These are phyloP conservation scores for Pseudachorutes palmiensis DNA, from an alignment of 1,140 invertebrate species.

Conservation along the genomic window DNA sequence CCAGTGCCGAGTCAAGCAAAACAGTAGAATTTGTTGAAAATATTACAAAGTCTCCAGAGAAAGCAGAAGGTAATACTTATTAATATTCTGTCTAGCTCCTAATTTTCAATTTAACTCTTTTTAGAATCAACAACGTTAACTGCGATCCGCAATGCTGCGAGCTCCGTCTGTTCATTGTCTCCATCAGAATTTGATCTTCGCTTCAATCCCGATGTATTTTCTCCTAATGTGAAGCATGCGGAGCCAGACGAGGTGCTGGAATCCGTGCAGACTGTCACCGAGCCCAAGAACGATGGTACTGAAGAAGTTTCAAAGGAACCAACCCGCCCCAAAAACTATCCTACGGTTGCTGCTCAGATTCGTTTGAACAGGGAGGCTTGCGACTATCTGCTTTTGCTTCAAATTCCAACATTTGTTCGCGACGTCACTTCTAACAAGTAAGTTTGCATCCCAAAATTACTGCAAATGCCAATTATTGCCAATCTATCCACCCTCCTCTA, in stretches of 20 bases:
- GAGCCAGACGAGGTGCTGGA: conserved; percentile 44
- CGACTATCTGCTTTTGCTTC: conserved; percentile 82
- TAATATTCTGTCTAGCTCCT: background rate
- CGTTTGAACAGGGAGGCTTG: conserved; percentile 69
- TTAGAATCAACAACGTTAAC: conserved; percentile 78
- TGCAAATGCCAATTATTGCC: background rate
- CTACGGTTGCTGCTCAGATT: conserved; percentile 31
- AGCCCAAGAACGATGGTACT: background rate
- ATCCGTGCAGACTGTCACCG: conserved; percentile 53
- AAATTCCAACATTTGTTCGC: conserved; percentile 77
- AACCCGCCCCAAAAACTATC: conserved; percentile 29
- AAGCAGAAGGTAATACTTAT: conserved; percentile 2
- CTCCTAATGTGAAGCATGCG: conserved; percentile 79
- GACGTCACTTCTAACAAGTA: conserved; percentile 44
- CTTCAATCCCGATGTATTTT: conserved; percentile 98
- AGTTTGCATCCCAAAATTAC: conserved; percentile 42
- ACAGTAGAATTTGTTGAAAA: conserved; percentile 2
- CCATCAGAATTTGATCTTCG: conserved; percentile 91
- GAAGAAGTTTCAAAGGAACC: conserved; percentile 18
- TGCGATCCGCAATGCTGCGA: conserved; percentile 78
- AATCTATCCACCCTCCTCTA: no score
- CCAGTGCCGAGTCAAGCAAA: background rate
- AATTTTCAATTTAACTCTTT: conserved; percentile 6
- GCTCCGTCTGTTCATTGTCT: conserved; percentile 83
- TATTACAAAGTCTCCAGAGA: conserved; percentile 3